Evolutionary conservation across 1,140 invertebrate species (phyloP), one percentile per base, ranked within the genome.

Genomic region (Luehdorfia chinensis): DNA sequence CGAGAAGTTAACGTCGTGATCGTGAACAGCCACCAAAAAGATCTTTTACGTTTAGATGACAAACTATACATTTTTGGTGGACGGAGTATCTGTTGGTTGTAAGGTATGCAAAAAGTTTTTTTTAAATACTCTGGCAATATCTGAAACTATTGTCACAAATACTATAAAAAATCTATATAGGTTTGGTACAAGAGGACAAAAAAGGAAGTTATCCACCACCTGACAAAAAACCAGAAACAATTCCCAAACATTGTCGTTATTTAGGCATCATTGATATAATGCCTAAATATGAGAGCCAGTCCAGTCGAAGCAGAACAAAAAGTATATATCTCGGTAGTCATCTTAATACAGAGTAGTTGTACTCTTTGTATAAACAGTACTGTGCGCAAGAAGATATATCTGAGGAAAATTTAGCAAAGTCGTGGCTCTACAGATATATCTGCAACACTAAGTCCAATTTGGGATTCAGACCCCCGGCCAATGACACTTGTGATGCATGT

Each of bases 71-170:
- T 31, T 31, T 45, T 45, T 31, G 16, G 16, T 45, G 4, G 13
- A 31, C 15, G 41, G 15, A n/a, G 30, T 30, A 45, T 6, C 9
- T 5, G 25, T n/a, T n/a, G n/a, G n/a, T n/a, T n/a, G 15, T 30
- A 31, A 45, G 28, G 12, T 45, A 30, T 45, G 43, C 43, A 45
- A 45, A 31, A 45, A 45, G 21, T 23, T 23, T 23, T 50, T 41
- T 50, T 45, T 51, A 13, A 41, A 41, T 27, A 51, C 49, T 5
- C 25, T 51, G 25, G 41, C 36, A 15, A 51, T 51, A 27, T 51
- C 49, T 12, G 49, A 51, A 37, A 51, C 49, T 27, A 32, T 51
- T n/a, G 49, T 51, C n/a, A 27, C 39, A 37, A 51, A 51, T 9
- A 21, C 39, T 18, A 21, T 51, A 37, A 51, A 51, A 51, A 51